A percentile compares a stretch with the other conserved stretches of the same genome.
phyloP scores from a whole-genome alignment of 1,140 invertebrate species.

The Sesamia nonagrioides region DNA sequence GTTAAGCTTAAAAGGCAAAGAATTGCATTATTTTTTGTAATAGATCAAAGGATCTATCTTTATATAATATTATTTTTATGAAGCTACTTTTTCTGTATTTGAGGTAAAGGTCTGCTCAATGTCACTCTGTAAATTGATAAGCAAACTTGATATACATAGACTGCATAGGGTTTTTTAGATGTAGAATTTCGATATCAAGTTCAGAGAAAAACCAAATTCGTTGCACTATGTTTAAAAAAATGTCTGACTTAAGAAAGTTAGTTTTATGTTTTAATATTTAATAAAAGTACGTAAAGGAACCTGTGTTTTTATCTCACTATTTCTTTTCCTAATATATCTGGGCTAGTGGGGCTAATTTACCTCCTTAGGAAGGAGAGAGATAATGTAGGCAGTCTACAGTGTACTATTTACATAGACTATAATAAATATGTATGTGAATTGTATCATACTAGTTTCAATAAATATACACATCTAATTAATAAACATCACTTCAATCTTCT shows the following conservation, averaged over 20 bases:
- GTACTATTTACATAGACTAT: too few species aligned
- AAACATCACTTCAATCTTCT: too few species aligned
- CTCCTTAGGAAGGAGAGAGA: too few species aligned
- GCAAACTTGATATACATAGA: background rate
- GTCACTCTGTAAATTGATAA: background rate
- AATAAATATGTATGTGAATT: too few species aligned
- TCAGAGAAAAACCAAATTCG: slow-evolving; percentile 9
- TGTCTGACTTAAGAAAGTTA: slow-evolving; percentile 29
- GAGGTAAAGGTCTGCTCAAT: background rate
- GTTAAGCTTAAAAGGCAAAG: background rate
- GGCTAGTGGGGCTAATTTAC: too few species aligned
- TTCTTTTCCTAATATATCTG: too few species aligned
- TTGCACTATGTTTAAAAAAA: slow-evolving; percentile 11
- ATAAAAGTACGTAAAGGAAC: slow-evolving; percentile 22
- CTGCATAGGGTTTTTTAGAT: slow-evolving; percentile 4
- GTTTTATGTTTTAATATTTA: slow-evolving; percentile 36
- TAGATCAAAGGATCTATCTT: background rate
- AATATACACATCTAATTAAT: too few species aligned
- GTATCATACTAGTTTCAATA: too few species aligned
- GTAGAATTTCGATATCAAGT: background rate
- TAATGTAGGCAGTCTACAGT: too few species aligned
- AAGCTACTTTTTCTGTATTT: background rate
- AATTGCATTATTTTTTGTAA: background rate
- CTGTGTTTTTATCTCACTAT: background rate
- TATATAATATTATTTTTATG: background rate